phyloP scores from a whole-genome alignment of 1,140 invertebrate genomes.

The Megalopta genalis region DNA sequence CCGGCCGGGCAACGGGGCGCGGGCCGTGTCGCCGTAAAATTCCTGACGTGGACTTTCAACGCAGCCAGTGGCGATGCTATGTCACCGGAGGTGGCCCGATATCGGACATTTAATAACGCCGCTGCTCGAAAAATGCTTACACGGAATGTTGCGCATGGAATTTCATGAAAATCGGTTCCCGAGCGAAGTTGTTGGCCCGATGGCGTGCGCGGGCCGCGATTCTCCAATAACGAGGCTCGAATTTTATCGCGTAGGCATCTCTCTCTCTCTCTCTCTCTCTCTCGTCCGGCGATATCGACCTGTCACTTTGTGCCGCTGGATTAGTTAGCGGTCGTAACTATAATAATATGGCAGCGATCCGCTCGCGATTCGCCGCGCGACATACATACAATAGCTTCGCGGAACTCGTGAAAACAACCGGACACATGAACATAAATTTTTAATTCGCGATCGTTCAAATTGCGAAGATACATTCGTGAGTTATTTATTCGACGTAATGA shows the following conservation, averaged over 20 bases:
- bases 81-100: conserved; percentile 8
- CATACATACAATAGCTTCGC: no score
- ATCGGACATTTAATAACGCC: conserved; percentile 39
- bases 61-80: conserved; percentile 29
- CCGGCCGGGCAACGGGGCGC: background rate
- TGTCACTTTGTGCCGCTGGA: no score
- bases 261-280: no score
- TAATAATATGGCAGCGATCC: no score
- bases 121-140: conserved; percentile 23
- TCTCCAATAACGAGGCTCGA: conserved; percentile 2
- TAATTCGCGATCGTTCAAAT: no score
- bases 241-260: background rate
- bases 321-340: no score
- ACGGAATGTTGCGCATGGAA: conserved; percentile 25
- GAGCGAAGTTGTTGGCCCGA: conserved; percentile 13
- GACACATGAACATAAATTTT: no score
- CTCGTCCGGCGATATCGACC: background rate
- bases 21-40: background rate
- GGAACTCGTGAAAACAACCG: no score
- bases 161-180: conserved; percentile 33
- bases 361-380: no score
- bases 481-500: no score
- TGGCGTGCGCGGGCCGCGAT: background rate
- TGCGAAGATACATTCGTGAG: no score
- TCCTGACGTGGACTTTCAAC: conserved; percentile 3